Evolutionary conservation across 2,888 invertebrate genomes (phyloP).

Genomic region (Craniophora ligustri): DNA sequence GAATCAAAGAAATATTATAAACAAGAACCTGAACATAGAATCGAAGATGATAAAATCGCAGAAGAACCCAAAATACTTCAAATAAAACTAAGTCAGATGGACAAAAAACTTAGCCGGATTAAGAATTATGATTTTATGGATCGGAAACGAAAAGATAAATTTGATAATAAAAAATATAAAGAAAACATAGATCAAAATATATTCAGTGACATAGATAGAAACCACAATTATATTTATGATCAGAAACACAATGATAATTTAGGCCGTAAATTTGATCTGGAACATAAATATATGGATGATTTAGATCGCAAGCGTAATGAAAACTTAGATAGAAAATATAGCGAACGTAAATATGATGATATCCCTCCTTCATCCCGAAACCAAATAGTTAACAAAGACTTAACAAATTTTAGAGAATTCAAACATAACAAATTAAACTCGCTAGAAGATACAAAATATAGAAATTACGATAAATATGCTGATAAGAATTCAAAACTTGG

Average conservation of each 20-base stretch:
- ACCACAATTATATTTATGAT: background rate
- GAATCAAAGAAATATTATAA: constrained; percentile 19
- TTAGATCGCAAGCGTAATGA: constrained; percentile 16
- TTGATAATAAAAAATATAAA: constrained; percentile 13
- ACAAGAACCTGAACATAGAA: constrained; percentile 4
- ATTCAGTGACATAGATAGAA: constrained; percentile 16
- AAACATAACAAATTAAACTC: constrained; percentile 14
- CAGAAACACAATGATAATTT: background rate
- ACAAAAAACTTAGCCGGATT: background rate
- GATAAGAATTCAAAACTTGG: constrained; percentile 15
- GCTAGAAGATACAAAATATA: constrained; percentile 18
- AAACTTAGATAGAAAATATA: constrained; percentile 24
- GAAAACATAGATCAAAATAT: constrained; percentile 33
- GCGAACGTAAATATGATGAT: background rate
- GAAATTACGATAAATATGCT: constrained; percentile 23
- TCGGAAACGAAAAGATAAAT: constrained; percentile 28
- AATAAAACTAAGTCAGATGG: constrained; percentile 5
- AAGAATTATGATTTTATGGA: constrained; percentile 16
- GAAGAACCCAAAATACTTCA: constrained; percentile 4
- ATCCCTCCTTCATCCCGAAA: constrained; percentile 14
- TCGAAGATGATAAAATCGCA: constrained; percentile 10
- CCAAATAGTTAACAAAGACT: background rate
- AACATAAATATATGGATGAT: constrained; percentile 22
- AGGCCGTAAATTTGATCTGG: background rate
- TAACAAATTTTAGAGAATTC: constrained; percentile 6